Conservation (phyloP, 2,113 vertebrate genomes). For the Saccopteryx leptura region DNA sequence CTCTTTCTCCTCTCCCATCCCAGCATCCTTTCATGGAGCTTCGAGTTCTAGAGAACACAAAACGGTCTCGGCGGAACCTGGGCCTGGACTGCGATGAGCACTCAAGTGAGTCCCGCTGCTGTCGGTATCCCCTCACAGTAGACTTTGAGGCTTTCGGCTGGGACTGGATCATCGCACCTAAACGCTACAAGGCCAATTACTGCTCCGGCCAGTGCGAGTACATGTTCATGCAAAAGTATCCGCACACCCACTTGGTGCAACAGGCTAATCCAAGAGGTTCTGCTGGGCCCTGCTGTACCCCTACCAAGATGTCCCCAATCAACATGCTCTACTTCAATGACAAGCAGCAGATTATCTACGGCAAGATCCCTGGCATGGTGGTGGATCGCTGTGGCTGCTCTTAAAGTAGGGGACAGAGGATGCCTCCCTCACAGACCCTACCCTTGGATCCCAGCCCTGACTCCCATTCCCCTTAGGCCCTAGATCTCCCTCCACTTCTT, state of each 20-base stretch:
- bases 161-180: slow-evolving; percentile 99
- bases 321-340: slow-evolving; percentile 99
- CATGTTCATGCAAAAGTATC: slow-evolving; percentile 99
- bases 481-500: slow-evolving; percentile 75
- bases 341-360: slow-evolving; percentile 99
- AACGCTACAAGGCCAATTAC: slow-evolving; percentile 99
- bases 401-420: slow-evolving; percentile 87
- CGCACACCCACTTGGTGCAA: slow-evolving; percentile 98
- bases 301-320: slow-evolving; percentile 99
- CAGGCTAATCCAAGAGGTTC: slow-evolving; percentile 98
- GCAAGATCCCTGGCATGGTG: slow-evolving; percentile 99
- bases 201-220: slow-evolving; percentile 99
- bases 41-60: slow-evolving; percentile 97
- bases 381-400: slow-evolving; percentile 98
- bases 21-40: slow-evolving; percentile 99
- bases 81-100: slow-evolving; percentile 99
- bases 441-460: slow-evolving; percentile 70
- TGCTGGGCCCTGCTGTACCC: slow-evolving; percentile 98
- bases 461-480: slow-evolving; percentile 56
- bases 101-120: slow-evolving; percentile 98
- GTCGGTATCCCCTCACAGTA: slow-evolving; percentile 98
- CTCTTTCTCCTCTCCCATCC: slow-evolving; percentile 63
- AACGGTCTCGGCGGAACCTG: slow-evolving; percentile 96
- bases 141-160: slow-evolving; percentile 99
- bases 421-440: slow-evolving; percentile 71